Evolutionary conservation across 2,888 invertebrate genomes (phyloP).

Genomic region (Molanna angustata): DNA sequence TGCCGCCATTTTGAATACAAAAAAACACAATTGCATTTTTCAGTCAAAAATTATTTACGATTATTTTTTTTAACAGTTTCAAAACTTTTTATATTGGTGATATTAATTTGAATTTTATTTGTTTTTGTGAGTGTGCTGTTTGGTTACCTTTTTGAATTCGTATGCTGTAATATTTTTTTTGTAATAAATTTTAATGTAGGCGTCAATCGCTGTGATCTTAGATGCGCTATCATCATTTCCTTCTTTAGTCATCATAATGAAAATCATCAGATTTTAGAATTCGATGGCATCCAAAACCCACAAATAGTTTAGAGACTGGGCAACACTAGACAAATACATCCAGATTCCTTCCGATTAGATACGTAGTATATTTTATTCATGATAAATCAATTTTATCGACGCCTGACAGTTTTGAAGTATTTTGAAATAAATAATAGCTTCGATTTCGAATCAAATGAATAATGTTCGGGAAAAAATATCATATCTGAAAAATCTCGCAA

Average conservation of each 20-base stretch:
- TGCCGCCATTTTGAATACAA: not conserved
- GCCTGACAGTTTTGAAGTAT: too few species aligned
- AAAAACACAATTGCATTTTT: not conserved
- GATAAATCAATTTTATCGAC: too few species aligned
- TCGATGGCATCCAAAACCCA: too few species aligned
- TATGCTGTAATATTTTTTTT: slow-evolving; percentile 22
- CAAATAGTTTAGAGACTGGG: too few species aligned
- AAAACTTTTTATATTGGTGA: not conserved
- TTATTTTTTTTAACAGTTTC: not conserved
- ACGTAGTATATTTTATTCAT: too few species aligned
- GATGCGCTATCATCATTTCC: slow-evolving; percentile 22
- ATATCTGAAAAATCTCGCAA: too few species aligned
- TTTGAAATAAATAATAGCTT: too few species aligned
- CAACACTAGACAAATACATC: too few species aligned
- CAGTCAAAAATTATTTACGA: not conserved
- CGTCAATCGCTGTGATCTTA: slow-evolving; percentile 28
- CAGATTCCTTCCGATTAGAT: too few species aligned
- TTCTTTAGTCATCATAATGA: slow-evolving; percentile 9
- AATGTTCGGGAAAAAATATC: too few species aligned
- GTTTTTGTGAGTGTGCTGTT: slow-evolving; percentile 20
- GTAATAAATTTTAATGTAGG: slow-evolving; percentile 18
- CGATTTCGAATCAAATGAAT: too few species aligned
- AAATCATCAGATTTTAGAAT: not conserved
- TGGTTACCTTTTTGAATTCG: slow-evolving; percentile 16
- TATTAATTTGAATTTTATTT: not conserved